Evolutionary conservation across 2,113 vertebrate species (phyloP), one percentile per base, ranked within the genome.

Genomic region (Ursus arctos): DNA sequence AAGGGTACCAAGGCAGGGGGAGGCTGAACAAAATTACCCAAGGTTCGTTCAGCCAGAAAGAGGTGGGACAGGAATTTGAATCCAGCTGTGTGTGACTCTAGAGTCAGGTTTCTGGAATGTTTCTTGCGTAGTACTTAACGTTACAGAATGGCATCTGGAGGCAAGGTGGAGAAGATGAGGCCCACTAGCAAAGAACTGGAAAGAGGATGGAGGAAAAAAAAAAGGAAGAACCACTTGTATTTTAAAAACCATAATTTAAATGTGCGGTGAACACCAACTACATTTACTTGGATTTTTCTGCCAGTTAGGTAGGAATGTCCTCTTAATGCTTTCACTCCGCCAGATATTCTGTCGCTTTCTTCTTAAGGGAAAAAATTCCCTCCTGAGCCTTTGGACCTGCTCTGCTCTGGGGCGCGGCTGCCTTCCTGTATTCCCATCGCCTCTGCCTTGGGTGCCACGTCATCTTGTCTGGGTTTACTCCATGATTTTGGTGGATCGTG

Each of bases 71-170:
- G 65, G 72, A 81, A 82, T 90, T 55, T 49, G 87, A 65, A 57
- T 69, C 15, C 53, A 81, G 33, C 47, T 71, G 24, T 19, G 21
- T 88, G 43, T 31, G 26, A 47, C 57, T 57, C 10, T 63, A 21
- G 65, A 72, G 72, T 22, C 97, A 40, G 28, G 26, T 40, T 72
- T 72, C 81, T 72, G 77, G 71, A 83, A 7, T 47, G 65, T 90
- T 18, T 83, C 65, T 87, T 47, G 51, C 51, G 0, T 51, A 21
- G 85, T 16, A 31, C 76, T 86, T 83, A 55, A 51, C 9, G 0
- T n/a, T n/a, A 33, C 21, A 33, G 67, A 47, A 24, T 43, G 33
- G 28, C n/a, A 16, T 86, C 88, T 93, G 74, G 80, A 79, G 65
- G 53, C 53, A 77, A 49, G 53, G 61, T 57, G 51, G 89, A 63